A percentile compares a stretch with the other conserved stretches of the same genome.
phyloP scores from a whole-genome alignment of 2,888 invertebrate species.

The Piscicola geometra region DNA sequence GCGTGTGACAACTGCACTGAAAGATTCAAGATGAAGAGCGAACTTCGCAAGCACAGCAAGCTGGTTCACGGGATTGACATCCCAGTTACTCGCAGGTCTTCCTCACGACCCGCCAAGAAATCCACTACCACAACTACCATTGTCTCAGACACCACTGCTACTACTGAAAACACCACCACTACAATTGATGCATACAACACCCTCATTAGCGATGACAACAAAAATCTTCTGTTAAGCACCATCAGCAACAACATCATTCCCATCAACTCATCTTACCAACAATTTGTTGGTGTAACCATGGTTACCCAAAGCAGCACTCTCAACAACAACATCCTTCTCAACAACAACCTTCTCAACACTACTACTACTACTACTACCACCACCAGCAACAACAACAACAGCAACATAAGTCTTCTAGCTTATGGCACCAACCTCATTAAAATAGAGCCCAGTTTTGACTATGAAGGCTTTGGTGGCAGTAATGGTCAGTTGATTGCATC shows the following conservation, averaged over 20 bases:
- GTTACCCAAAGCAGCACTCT: neutral
- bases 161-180: no score
- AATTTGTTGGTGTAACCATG: neutral
- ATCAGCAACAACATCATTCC: slow-evolving; percentile 16
- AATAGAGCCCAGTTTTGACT: neutral
- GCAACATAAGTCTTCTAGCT: neutral
- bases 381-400: neutral
- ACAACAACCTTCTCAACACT: neutral
- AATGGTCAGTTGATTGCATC: neutral
- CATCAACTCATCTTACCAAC: slow-evolving; percentile 5
- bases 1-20: neutral
- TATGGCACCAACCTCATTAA: neutral
- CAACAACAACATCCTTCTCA: neutral
- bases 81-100: neutral
- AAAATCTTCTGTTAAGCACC: neutral
- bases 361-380: neutral
- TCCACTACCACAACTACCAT: neutral
- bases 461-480: neutral
- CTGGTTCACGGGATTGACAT: neutral
- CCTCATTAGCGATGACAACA: neutral
- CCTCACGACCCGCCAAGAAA: neutral
- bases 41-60: neutral
- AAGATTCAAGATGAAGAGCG: neutral
- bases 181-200: neutral
- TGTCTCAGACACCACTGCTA: neutral